A percentile compares a stretch with the other conserved stretches of the same genome.
Evolutionary conservation across 2,797 vertebrate genomes (phyloP).

Genomic region (Percopsis omiscomaycus): DNA sequence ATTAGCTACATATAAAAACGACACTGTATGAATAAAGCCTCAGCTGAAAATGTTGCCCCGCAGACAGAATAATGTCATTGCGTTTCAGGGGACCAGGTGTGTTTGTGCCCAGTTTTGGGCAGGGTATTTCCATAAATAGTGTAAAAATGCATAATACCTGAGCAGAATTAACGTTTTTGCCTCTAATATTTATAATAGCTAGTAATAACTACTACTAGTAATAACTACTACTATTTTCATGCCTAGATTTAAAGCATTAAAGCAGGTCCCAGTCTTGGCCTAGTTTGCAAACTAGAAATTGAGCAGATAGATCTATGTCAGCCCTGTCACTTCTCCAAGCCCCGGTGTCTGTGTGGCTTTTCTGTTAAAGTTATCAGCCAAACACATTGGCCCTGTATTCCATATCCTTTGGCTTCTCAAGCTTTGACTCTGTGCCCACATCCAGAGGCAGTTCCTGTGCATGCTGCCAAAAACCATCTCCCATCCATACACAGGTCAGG

Average conservation of each 20-base stretch:
- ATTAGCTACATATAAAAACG: conserved; percentile 46
- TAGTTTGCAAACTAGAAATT: no score
- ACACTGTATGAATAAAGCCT: conserved; percentile 52
- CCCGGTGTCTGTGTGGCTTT: conserved; percentile 28
- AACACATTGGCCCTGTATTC: conserved; percentile 48
- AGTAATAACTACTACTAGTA: no score
- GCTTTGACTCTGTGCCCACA: conserved; percentile 30
- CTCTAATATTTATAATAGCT: no score
- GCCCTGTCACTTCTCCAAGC: conserved; percentile 15
- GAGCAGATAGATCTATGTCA: conserved; percentile 4
- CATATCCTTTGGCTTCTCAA: conserved; percentile 42
- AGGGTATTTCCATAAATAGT: conserved; percentile 3
- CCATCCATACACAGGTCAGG: conserved; percentile 39
- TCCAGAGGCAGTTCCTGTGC: conserved; percentile 54
- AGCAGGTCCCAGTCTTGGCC: no score
- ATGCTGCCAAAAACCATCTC: conserved; percentile 25
- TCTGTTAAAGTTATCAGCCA: conserved; percentile 32
- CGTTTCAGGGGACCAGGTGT: neutral
- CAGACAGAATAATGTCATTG: neutral
- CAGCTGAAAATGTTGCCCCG: conserved; percentile 44
- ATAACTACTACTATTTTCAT: no score
- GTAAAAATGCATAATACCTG: no score
- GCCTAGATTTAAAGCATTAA: no score
- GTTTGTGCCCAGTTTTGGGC: no score
- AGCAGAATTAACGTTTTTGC: no score